Evolutionary conservation across 2,797 vertebrate genomes (phyloP), one percentile per base, ranked within the genome.

Genomic region (Cyprinella venusta): DNA sequence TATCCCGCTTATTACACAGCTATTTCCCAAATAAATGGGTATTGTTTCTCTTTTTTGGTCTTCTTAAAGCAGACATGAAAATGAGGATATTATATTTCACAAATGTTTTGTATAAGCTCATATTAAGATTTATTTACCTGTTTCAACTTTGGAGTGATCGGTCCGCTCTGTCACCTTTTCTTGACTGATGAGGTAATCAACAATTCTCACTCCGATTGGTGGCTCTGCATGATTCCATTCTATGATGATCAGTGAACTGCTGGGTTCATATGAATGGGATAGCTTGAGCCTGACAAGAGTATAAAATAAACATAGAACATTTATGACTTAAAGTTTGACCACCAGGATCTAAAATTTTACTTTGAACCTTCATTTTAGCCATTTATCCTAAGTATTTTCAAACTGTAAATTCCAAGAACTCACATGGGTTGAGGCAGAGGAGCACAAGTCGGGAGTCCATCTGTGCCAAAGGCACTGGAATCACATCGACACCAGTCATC

Each of bases 401-500:
- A 75, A 50, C 16, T 9, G 16, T 52, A 75, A 8, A 82, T 63
- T 50, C 7, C 21, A 5, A 42, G 19, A 63, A 88, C 97, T 71
- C 93, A 99, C 98, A 95, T 91, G 0, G 98, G 97, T 71, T 97
- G 97, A 0, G 97, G 96, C 68, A 99, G 96, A 13, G 98, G 97
- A 0, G 98, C 98, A 0, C 98, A 99, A 77, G 96, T 97, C 80
- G 98, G 98, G 69, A 99, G 96, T 65, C 98, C 98, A 0, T 99
- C 97, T 0, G 94, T 87, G 56, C 97, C 97, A 0, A 99, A 99
- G 50, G 98, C 97, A 5, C 94, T 96, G 63, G 97, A 98, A 88
- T 99, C 98, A 0, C 98, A 99, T 13, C 98, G 96, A 84, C 98
- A 99, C 98, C 98, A 99, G 91, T 99, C 98, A 85, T 99, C 97